Evolutionary conservation across 2,888 invertebrate species (phyloP).

Genomic region (Drosophila mimetica): DNA sequence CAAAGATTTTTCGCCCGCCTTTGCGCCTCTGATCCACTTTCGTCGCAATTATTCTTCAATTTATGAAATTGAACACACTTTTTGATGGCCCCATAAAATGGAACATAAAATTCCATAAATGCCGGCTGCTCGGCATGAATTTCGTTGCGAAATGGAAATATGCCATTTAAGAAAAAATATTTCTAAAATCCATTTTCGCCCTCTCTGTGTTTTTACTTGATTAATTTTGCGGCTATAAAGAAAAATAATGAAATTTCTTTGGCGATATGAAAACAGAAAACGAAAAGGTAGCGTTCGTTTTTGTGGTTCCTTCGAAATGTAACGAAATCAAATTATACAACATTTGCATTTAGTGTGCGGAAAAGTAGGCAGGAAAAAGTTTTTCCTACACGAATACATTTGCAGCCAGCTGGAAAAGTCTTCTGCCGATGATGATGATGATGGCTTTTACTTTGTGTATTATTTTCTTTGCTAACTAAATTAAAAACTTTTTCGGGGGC

Average conservation of each 20-base stretch:
- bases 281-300: constrained; percentile 59
- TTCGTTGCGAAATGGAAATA: constrained; percentile 51
- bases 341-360: constrained; percentile 74
- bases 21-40: constrained; percentile 18
- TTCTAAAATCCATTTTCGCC: constrained; percentile 38
- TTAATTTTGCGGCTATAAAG: constrained; percentile 58
- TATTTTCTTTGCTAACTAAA: constrained; percentile 71
- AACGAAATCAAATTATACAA: constrained; percentile 67
- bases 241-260: constrained; percentile 31
- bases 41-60: constrained; percentile 68
- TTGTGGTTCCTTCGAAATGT: constrained; percentile 27
- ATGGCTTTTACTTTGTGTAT: constrained; percentile 45
- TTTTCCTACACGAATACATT: constrained; percentile 64
- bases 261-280: constrained; percentile 20
- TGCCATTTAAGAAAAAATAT: constrained; percentile 58
- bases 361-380: constrained; percentile 65
- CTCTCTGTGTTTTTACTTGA: constrained; percentile 61
- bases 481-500: constrained; percentile 65
- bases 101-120: constrained; percentile 65
- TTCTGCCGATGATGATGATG: constrained; percentile 20
- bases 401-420: constrained; percentile 37
- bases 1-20: constrained; percentile 27
- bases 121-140: constrained; percentile 33
- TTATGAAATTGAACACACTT: constrained; percentile 71
- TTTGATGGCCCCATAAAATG: constrained; percentile 60